Evolutionary conservation across 2,113 vertebrate genomes (phyloP).

Genomic region (Syngnathus floridae): DNA sequence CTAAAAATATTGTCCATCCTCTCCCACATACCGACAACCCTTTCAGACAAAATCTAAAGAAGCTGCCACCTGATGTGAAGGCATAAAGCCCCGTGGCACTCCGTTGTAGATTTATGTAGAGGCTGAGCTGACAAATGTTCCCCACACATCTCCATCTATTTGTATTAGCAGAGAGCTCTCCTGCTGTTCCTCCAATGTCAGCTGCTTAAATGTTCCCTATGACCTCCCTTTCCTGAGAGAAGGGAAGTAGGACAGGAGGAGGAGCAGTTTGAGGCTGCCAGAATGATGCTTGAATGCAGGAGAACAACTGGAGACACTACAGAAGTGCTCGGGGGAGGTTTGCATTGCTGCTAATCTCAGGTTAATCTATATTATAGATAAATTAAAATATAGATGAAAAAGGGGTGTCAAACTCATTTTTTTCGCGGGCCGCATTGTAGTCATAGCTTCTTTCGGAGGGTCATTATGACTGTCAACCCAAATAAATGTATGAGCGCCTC

Average conservation of each 20-base stretch:
- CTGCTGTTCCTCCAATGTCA: slow-evolving; percentile 6
- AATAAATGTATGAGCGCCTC: too few relatives aligned
- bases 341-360: slow-evolving; percentile 23
- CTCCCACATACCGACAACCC: not conserved
- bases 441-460: too few relatives aligned
- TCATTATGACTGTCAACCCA: too few relatives aligned
- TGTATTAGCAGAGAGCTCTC: slow-evolving; percentile 9
- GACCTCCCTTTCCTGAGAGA: slow-evolving; percentile 4
- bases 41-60: slow-evolving; percentile 11
- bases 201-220: not conserved
- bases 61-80: slow-evolving; percentile 30
- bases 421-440: too few relatives aligned
- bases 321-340: slow-evolving; percentile 1
- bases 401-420: slow-evolving; percentile 2
- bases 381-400: too few relatives aligned
- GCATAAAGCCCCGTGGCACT: not conserved
- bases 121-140: slow-evolving; percentile 15
- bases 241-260: slow-evolving; percentile 62
- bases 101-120: slow-evolving; percentile 17
- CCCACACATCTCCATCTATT: slow-evolving; percentile 9
- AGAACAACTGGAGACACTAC: slow-evolving; percentile 29
- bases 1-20: not conserved
- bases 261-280: slow-evolving; percentile 16
- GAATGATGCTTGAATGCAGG: slow-evolving; percentile 2
- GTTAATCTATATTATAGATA: too few relatives aligned